phyloP scores from a whole-genome alignment of 2,113 vertebrate species.

The Bothrops jararaca region DNA sequence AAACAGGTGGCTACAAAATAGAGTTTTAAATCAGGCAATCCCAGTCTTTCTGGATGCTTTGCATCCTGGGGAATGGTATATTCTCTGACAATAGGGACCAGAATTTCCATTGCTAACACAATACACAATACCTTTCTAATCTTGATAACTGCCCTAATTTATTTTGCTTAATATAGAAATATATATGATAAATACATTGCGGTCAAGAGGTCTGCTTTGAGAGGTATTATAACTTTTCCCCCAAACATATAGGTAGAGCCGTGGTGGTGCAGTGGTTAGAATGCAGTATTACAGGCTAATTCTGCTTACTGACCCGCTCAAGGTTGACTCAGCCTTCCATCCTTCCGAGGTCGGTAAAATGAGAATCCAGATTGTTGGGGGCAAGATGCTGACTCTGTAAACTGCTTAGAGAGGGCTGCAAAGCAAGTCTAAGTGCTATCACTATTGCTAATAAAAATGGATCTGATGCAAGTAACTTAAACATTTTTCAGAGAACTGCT shows the following conservation, averaged over 20 bases:
- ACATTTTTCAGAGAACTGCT: not conserved
- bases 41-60: too few species aligned
- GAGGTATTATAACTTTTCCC: not conserved
- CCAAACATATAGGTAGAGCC: not conserved
- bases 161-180: not conserved
- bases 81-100: too few species aligned
- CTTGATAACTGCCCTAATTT: not conserved
- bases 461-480: not conserved
- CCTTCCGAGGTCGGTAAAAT: too few species aligned
- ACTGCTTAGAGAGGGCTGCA: too few species aligned
- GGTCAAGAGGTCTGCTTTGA: not conserved
- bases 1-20: too few species aligned
- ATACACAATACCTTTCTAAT: not conserved
- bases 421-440: too few species aligned
- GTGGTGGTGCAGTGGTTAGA: too few species aligned
- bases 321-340: not conserved
- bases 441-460: not conserved
- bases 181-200: not conserved
- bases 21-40: too few species aligned
- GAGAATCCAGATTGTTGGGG: too few species aligned
- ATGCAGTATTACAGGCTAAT: not conserved
- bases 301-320: not conserved
- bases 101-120: not conserved
- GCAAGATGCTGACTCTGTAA: too few species aligned
- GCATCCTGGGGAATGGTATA: too few species aligned